Evolutionary conservation across 1,140 invertebrate species (phyloP).

Genomic region (Rhopalosiphum padi): DNA sequence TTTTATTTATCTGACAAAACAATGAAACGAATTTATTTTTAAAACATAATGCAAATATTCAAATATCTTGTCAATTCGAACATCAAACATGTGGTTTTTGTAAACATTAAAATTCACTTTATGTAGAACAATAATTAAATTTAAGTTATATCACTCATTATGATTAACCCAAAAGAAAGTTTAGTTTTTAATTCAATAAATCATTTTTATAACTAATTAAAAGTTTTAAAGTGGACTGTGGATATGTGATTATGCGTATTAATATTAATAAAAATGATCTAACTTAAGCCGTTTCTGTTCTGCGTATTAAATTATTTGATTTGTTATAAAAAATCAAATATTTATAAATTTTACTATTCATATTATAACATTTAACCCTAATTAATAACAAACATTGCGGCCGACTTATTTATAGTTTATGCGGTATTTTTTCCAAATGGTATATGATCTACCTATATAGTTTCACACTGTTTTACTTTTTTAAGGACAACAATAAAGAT

Average conservation of each 20-base stretch:
- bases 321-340: background rate
- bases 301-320: background rate
- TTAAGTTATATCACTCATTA: background rate
- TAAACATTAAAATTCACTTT: background rate
- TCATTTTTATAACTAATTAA: background rate
- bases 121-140: background rate
- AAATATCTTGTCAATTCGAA: background rate
- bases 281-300: background rate
- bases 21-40: background rate
- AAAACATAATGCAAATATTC: background rate
- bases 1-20: background rate
- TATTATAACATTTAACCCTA: background rate
- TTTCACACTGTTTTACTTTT: background rate
- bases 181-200: background rate
- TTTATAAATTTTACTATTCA: background rate
- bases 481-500: background rate
- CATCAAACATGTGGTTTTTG: background rate
- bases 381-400: background rate
- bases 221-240: background rate
- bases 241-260: too few species aligned
- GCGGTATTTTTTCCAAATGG: background rate
- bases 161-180: background rate
- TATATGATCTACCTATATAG: background rate
- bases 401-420: background rate
- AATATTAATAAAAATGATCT: constrained; percentile 1